Base-by-base conservation (phyloP, 2,888 invertebrate genomes). In the Meteorus cinctellus region DNA sequence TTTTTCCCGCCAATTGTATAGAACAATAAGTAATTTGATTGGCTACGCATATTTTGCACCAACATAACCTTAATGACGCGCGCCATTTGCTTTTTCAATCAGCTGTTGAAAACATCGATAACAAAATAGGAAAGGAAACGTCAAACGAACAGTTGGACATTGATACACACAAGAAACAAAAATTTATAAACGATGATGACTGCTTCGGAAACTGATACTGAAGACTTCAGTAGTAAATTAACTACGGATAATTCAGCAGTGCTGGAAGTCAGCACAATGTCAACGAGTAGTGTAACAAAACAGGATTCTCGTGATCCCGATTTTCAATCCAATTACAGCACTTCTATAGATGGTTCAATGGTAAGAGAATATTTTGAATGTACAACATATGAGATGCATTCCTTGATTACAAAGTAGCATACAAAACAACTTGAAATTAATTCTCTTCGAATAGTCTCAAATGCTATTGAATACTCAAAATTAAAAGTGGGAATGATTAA, bases 321-420 rank as follows among this genome's bases (percentile, higher is more conserved):
- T 79, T 87, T 86, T 80, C 78, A 87, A 10, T 89, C 89, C 3
- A 89, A 88, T 79, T 87, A 86, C 76, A 89, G 89, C 76, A 89
- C 87, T 27, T 89, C 89, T 60, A 80, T 88, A 51, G 89, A 89
- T 73, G 89, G 87, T 67, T 89, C 89, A 19, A 86, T 89, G 78
- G 89, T 89, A 77, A 85, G 85, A 72, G 10, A 27, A 27, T 1
- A 12, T 14, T 3, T 19, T 66, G 14, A 59, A 51, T 69, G 5
- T 69, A 48, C 19, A 63, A 29, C 24, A 19, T 34, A 24, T 55
- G 31, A 70, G 2, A 41, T 27, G 1, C 24, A 19, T 48, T 68
- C 6, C 27, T 2, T 34, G 34, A 34, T 34, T 24, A 24, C 24
- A 24, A 24, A 24, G 24, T 24, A 24, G 24, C 24, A 24, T 24